These are phyloP conservation scores for Callospermophilus lateralis DNA, from an alignment of 2,113 vertebrate species.

Conservation along the genomic window DNA sequence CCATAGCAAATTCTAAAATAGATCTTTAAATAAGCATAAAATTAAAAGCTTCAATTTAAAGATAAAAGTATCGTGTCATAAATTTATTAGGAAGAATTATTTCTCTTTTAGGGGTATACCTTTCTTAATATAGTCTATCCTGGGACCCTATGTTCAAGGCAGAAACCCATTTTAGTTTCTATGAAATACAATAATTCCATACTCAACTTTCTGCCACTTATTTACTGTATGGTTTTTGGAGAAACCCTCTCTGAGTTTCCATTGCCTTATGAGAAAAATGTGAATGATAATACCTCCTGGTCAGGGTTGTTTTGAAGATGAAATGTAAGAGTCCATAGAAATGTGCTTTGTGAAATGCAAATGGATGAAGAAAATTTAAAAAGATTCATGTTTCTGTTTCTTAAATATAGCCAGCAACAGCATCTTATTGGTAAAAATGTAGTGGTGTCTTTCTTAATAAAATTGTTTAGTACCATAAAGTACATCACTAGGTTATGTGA, in stretches of 20 bases:
- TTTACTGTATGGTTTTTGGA: not conserved
- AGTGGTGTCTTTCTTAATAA: not conserved
- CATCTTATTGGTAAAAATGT: conserved; percentile 2
- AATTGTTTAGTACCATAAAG: not conserved
- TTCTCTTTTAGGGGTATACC: not conserved
- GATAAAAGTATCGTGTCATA: not conserved
- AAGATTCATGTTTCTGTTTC: not conserved
- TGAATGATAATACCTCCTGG: not conserved
- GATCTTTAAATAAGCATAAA: not conserved
- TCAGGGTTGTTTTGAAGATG: conserved; percentile 10
- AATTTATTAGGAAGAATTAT: not conserved
- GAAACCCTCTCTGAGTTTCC: not conserved
- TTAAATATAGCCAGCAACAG: not conserved
- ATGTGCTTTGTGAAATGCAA: conserved; percentile 2
- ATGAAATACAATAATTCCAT: not conserved
- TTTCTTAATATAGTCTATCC: conserved; percentile 11
- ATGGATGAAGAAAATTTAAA: not conserved
- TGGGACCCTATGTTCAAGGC: not conserved
- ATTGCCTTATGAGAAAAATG: not conserved
- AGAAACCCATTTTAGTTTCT: not conserved
- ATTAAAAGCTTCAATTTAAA: not conserved
- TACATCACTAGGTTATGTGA: not conserved
- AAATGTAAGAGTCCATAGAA: not conserved
- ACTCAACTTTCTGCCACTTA: not conserved
- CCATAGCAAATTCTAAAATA: not conserved